These are phyloP conservation scores for Euborellia annulipes DNA, from an alignment of 1,140 invertebrate species.

Conservation along the genomic window DNA sequence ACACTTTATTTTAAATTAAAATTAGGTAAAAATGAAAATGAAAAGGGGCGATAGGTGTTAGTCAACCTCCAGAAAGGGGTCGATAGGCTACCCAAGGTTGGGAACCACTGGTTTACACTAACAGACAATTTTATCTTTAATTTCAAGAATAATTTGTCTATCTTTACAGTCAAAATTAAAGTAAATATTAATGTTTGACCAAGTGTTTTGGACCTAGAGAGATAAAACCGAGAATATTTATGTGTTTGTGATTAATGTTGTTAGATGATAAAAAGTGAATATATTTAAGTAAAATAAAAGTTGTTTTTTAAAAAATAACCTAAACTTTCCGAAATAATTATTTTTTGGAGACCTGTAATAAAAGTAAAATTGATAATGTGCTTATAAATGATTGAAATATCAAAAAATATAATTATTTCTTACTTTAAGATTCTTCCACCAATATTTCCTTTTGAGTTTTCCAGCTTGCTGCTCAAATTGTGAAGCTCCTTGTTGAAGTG, in stretches of 20 bases:
- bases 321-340: neutral
- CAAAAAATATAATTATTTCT: neutral
- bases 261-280: neutral
- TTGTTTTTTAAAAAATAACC: neutral
- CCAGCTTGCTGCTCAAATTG: constrained; percentile 93
- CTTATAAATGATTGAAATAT: neutral
- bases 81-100: no score
- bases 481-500: constrained; percentile 86
- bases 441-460: constrained; percentile 92
- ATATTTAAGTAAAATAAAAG: neutral
- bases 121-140: no score
- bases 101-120: no score
- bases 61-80: no score
- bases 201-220: no score
- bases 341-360: neutral
- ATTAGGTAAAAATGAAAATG: no score
- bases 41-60: no score
- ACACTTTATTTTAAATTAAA: no score
- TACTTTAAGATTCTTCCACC: constrained; percentile 93
- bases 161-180: no score
- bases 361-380: neutral
- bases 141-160: no score
- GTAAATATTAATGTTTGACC: no score
- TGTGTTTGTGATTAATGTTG: neutral
- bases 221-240: neutral